A percentile compares a stretch with the other conserved stretches of the same genome.
phyloP scores from a whole-genome alignment of 2,888 invertebrate genomes.

The Marasmarcha lunaedactyla region DNA sequence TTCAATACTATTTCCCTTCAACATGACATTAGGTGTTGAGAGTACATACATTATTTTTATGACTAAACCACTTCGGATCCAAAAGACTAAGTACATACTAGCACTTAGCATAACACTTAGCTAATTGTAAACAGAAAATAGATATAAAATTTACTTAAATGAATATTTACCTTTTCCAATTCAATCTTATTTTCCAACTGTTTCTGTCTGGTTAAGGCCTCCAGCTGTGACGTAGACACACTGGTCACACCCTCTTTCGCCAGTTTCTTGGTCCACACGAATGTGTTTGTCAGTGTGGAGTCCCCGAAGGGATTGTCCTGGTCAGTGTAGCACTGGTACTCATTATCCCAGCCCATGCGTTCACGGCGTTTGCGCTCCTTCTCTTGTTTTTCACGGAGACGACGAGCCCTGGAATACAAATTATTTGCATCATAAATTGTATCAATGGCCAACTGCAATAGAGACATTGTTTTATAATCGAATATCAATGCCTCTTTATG shows the following conservation, averaged over 20 bases:
- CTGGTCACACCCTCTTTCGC: conserved; percentile 91
- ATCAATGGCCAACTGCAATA: background rate
- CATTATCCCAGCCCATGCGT: conserved; percentile 97
- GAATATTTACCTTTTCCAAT: conserved; percentile 80
- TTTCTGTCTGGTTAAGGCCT: conserved; percentile 84
- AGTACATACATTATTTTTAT: too few relatives aligned
- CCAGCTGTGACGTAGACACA: conserved; percentile 82
- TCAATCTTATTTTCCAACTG: conserved; percentile 93
- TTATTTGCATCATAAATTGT: conserved; percentile 2
- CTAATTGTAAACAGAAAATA: too few relatives aligned
- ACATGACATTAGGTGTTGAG: too few relatives aligned
- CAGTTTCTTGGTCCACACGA: conserved; percentile 97
- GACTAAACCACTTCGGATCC: too few relatives aligned
- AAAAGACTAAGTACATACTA: too few relatives aligned
- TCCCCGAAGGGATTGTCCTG: conserved; percentile 99
- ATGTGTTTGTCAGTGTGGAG: conserved; percentile 92
- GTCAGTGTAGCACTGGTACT: conserved; percentile 96
- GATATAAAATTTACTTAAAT: too few relatives aligned
- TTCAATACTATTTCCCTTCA: too few relatives aligned
- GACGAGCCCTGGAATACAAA: conserved; percentile 70
- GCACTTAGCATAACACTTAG: too few relatives aligned
- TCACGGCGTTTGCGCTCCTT: conserved; percentile 90
- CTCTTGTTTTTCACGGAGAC: conserved; percentile 90
- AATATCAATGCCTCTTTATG: too few relatives aligned
- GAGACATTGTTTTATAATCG: background rate